These are phyloP conservation scores for Caenorhabditis becei DNA, from an alignment of 2,888 invertebrate species.

Conservation along the genomic window DNA sequence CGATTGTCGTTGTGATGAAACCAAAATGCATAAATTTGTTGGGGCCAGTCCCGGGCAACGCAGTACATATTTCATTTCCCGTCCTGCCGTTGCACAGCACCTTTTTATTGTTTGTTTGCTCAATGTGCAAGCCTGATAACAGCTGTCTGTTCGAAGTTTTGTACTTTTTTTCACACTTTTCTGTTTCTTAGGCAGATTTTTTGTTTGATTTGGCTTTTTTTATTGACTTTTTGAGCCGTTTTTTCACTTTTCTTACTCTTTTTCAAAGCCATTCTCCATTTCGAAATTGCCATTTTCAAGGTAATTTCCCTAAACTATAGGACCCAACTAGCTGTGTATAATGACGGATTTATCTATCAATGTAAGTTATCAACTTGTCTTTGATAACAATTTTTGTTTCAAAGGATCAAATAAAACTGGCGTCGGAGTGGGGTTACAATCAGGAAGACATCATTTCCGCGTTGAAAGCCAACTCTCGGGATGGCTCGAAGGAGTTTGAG, in stretches of 20 bases:
- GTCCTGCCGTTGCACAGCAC: conserved; percentile 4
- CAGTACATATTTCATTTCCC: neutral
- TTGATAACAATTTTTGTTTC: too few species aligned
- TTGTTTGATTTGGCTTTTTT: conserved; percentile 29
- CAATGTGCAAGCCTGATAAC: conserved; percentile 48
- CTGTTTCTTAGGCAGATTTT: too few species aligned
- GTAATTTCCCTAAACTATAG: conserved; percentile 40
- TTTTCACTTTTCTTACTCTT: conserved; percentile 9
- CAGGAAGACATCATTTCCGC: conserved; percentile 61
- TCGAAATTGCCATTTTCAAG: too few species aligned
- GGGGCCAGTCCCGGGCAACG: too few species aligned
- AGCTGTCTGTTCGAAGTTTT: conserved; percentile 36
- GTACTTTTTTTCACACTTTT: conserved; percentile 29
- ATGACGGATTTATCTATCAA: conserved; percentile 37
- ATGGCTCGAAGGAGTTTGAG: conserved; percentile 48
- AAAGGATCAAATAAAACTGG: conserved; percentile 62
- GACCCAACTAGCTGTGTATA: neutral
- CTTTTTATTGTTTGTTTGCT: conserved; percentile 54
- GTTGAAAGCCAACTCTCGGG: conserved; percentile 46
- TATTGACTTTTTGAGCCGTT: conserved; percentile 30
- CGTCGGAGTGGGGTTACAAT: conserved; percentile 62
- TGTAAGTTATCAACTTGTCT: conserved; percentile 18
- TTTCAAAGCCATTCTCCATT: conserved; percentile 2
- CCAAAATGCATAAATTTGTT: conserved; percentile 32
- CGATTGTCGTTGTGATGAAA: conserved; percentile 34